Conservation (phyloP, 1,140 invertebrate species). For the Pseudomyrmex sp. region DNA sequence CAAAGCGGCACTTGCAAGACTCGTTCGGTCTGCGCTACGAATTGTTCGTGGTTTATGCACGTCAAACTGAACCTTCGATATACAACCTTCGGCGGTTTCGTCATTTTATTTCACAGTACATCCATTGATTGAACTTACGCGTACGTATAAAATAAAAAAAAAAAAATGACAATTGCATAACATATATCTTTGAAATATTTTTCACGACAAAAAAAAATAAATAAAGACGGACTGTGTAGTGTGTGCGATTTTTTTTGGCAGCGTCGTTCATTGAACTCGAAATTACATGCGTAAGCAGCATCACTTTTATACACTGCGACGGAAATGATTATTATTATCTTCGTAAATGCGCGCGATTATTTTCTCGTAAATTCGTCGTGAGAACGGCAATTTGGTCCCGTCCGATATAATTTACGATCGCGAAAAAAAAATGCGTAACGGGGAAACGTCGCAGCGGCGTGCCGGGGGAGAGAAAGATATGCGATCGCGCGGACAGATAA, state of each 20-base stretch:
- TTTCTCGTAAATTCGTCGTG: conserved; percentile 43
- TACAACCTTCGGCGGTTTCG: not conserved
- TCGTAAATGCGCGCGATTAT: conserved; percentile 51
- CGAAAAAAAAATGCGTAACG: conserved; percentile 50
- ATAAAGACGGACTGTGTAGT: not conserved
- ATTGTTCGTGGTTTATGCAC: conserved; percentile 70
- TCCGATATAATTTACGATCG: conserved; percentile 51
- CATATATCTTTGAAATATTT: not conserved
- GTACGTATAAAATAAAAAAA: not conserved
- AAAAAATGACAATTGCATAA: not conserved
- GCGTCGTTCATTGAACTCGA: conserved; percentile 23
- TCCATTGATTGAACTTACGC: conserved; percentile 2
- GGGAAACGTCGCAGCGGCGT: conserved; percentile 35
- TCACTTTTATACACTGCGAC: conserved; percentile 30
- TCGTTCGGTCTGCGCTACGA: conserved; percentile 30
- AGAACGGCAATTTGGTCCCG: conserved; percentile 39
- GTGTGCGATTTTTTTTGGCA: conserved; percentile 9
- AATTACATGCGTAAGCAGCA: conserved; percentile 30
- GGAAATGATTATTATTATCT: conserved; percentile 61
- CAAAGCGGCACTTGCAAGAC: conserved; percentile 64
- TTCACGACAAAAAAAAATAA: too few relatives aligned
- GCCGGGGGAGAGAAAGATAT: not conserved
- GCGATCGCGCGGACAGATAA: conserved; percentile 68
- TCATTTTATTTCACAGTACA: not conserved
- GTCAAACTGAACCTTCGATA: conserved; percentile 63